Evolutionary conservation across 2,113 vertebrate genomes (phyloP), one percentile per base, ranked within the genome.

Genomic region (Nyctereutes procyonoides): DNA sequence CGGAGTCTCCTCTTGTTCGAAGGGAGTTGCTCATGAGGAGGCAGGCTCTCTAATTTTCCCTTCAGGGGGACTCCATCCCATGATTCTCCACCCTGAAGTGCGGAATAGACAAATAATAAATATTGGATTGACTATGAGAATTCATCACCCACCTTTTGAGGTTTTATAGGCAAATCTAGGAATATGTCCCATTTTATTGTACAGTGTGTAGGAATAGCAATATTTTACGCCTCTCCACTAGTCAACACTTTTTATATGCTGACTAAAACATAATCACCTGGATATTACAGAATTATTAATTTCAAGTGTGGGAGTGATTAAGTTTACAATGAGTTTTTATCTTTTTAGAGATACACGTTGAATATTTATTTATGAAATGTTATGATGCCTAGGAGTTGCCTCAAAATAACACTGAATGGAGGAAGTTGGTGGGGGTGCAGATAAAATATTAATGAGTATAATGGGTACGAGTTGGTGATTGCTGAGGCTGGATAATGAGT

Each of bases 261-360:
- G 8, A 62, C 85, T 88, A 60, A 82, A 91, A 90, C 19, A 26
- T 5, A 30, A 60, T 48, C 28, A 79, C 55, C 8, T 71, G 22
- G 55, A 60, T 86, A 65, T 56, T 67, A 62, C 62, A 26, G 20
- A 91, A 32, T 60, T 88, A 88, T 53, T 93, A 38, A 91, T 85
- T 88, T 90, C 86, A 93, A 92, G n/a, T 65, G 12, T 53, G 69
- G 63, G 19, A 85, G 19, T 28, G 13, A 86, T 87, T 11, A 32
- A 35, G 24, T 28, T 91, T 69, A 94, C 84, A 55, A 88, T 67
- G 55, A 35, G 2, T 62, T 88, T 95, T 90, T 82, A 94, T 86
- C 38, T 95, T 93, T 88, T 88, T 96, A 89, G 79, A 77, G 51
- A 32, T 88, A 91, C 1, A 56, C 82, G 60, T 65, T 90, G 81